Evolutionary conservation across 2,113 vertebrate species (phyloP), one percentile per base, ranked within the genome.

Genomic region (Calypte anna): DNA sequence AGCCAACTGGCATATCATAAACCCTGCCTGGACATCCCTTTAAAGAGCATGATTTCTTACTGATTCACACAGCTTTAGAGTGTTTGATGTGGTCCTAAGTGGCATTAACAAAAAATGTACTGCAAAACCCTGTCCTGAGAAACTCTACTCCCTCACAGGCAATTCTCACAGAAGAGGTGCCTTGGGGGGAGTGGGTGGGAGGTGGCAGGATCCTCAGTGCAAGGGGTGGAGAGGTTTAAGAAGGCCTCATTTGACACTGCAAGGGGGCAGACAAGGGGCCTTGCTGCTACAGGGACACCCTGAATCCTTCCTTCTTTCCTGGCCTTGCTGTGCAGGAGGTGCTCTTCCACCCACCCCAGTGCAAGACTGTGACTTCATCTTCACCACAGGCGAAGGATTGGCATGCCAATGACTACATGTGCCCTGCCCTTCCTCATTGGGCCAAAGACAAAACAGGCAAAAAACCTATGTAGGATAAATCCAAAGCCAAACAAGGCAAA

Each of bases 181-280:
- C 17, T 13, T 33, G 33, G 40, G 40, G 11, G 40, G 40, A 40
- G 40, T 40, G 40, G 40, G 40, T 40, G 40, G 40, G 16, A 23
- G 27, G 5, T 36, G 12, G 16, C n/a, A 38, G n/a, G 1, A 0
- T 50, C 40, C 14, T 14, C 27, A 25, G 12, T 27, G 23, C n/a
- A 38, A 57, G 10, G 10, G 21, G 27, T 15, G 13, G 31, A 48
- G n/a, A n/a, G n/a, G n/a, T 5, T 0, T 36, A 33, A 24, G 15
- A 20, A 36, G 31, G 15, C 25, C 22, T 18, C 36, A 28, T 51
- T n/a, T n/a, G 28, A 28, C 28, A 18, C 33, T 0, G 0, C n/a
- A 58, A 14, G n/a, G 33, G 23, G 19, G 25, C 14, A n/a, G 61
- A 66, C 21, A 30, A 55, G 25, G 27, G 22, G 10, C 31, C 13